Evolutionary conservation across 2,888 invertebrate species (phyloP), one percentile per base, ranked within the genome.

Genomic region (Rhimphoctona megacephalus): DNA sequence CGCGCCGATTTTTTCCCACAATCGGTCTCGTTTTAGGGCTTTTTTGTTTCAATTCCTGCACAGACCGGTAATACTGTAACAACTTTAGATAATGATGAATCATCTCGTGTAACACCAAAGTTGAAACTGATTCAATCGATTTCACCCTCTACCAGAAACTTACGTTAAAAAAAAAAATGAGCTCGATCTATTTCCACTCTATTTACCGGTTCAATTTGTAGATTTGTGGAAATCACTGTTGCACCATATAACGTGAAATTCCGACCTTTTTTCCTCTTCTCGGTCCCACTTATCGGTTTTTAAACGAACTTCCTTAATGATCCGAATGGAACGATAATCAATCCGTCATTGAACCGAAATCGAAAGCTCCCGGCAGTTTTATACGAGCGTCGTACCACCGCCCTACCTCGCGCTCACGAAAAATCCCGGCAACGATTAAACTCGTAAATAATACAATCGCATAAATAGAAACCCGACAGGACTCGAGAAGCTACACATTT

Each of bases 341-440:
- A 52, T 2, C 57, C 81, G 77, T 83, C 76, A 92, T 83, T 92
- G 91, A 70, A 90, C 89, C 88, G 90, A 90, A 90, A 88, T 90
- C 92, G 91, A 90, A 90, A 90, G 90, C 85, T 89, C 90, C 78
- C 90, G 86, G 89, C 90, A 86, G 89, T 92, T 92, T 92, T 93
- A 93, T 82, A 87, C 81, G 79, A 79, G 81, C 64, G 61, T 49
- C 70, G 61, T 36, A 46, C 43, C 36, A 11, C 76, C 70, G 87
- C 90, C 90, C 90, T 91, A 89, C 91, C 91, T 85, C 89, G 52
- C 57, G 25, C 64, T 22, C 49, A 52, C 43, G 39, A 83, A 83
- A 85, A 86, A 81, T 83, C 78, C 69, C 83, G 54, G 14, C 72
- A 57, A 80, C 77, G 81, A 81, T 36, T 46, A 77, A 83, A 74